These are phyloP conservation scores for Tachystola acroxantha DNA, from an alignment of 2,888 invertebrate genomes.

Conservation along the genomic window DNA sequence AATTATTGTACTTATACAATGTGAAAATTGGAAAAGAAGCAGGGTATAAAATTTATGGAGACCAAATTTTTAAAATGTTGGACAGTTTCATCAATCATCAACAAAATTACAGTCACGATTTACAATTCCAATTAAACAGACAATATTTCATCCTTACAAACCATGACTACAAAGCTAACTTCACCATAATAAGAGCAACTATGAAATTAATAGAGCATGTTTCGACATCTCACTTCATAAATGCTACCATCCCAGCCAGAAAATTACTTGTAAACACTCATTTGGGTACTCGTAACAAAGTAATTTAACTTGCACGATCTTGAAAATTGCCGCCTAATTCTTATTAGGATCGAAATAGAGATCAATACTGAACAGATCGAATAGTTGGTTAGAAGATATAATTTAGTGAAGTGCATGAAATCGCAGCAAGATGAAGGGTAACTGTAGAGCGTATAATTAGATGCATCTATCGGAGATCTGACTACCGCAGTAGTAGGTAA, in stretches of 20 bases:
- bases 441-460: slow-evolving; percentile 30
- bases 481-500: slow-evolving; percentile 16
- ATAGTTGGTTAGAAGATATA: slow-evolving; percentile 2
- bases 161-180: slow-evolving; percentile 12
- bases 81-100: too few relatives aligned
- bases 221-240: slow-evolving; percentile 51
- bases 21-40: too few relatives aligned
- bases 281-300: slow-evolving; percentile 7
- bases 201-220: slow-evolving; percentile 54
- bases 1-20: too few relatives aligned
- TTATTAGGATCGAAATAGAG: slow-evolving; percentile 5
- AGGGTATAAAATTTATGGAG: too few relatives aligned
- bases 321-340: not conserved
- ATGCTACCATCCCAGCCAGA: slow-evolving; percentile 47
- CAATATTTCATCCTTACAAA: too few relatives aligned
- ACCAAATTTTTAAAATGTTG: too few relatives aligned
- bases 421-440: slow-evolving; percentile 31
- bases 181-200: slow-evolving; percentile 46
- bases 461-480: slow-evolving; percentile 19
- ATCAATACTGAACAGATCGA: slow-evolving; percentile 5
- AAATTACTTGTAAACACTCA: slow-evolving; percentile 44
- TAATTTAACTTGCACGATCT: slow-evolving; percentile 2
- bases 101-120: too few relatives aligned
- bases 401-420: slow-evolving; percentile 9
- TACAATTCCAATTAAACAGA: too few relatives aligned